Evolutionary conservation across 1,140 invertebrate species (phyloP), one percentile per base, ranked within the genome.

Genomic region (Caerostris darwini): DNA sequence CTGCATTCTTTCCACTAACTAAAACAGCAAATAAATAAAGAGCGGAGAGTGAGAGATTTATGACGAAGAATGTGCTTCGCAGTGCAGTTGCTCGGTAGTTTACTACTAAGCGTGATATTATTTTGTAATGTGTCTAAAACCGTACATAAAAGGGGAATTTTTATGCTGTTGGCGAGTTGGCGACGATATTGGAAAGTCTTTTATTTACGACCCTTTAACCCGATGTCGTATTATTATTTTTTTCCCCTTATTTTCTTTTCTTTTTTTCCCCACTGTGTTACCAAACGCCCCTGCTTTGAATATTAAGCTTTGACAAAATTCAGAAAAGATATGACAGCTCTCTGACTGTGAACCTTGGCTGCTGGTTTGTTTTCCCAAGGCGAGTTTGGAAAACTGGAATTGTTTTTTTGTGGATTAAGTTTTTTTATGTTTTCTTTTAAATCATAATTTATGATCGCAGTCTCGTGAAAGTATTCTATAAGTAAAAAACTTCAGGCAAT

Each of bases 21-120:
- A 91, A 92, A 83, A 92, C 90, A 85, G 67, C 19, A 90, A 90
- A 90, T 54, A 90, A 90, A 90, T 90, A 90, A 89, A 89, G 59
- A 81, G 34, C n/a, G 67, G 67, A 92, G 58, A 19, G 12, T 54
- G 53, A 59, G 81, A 92, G 90, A 92, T 92, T 92, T 92, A 92
- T 83, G 77, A 50, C 90, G 64, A 83, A 67, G 90, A 92, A 92
- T 92, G 83, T 92, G 90, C 90, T 59, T 77, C 19, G 34, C 34
- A 92, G 10, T 58, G 67, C 34, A 34, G 77, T 59, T 53, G 69
- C 69, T 34, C 17, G 59, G 54, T 91, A 91, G 69, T 92, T 85
- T 85, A 64, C 69, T 71, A 58, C 50, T 85, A 92, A 92, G 81
- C 90, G 90, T 92, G 90, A 82, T 83, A 92, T 92, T 85, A 85